Evolutionary conservation across 1,140 invertebrate genomes (phyloP).

Genomic region (Aphelinus certus): DNA sequence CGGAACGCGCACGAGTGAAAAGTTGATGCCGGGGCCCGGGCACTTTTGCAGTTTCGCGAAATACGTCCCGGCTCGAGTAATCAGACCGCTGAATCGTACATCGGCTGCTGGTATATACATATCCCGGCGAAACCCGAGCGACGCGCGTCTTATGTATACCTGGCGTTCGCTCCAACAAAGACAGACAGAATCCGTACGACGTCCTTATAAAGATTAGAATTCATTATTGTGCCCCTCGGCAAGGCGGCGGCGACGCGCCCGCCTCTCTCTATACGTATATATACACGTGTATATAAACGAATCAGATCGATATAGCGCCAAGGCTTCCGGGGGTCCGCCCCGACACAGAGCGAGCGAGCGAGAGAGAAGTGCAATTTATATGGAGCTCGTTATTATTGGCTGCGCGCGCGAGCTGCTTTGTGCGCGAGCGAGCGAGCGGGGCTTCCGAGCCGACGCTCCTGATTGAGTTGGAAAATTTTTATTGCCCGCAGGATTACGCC

Average conservation of each 20-base stretch:
- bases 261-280: no score
- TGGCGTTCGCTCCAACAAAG: slow-evolving; percentile 5
- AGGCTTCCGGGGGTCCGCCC: background rate
- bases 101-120: no score
- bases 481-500: background rate
- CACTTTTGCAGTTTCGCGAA: slow-evolving; percentile 51
- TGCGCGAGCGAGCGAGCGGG: background rate
- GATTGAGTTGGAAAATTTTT: slow-evolving; percentile 21
- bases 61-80: slow-evolving; percentile 46
- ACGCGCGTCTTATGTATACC: background rate
- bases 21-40: slow-evolving; percentile 27
- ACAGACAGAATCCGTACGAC: slow-evolving; percentile 27
- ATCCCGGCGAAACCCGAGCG: slow-evolving; percentile 42
- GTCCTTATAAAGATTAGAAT: slow-evolving; percentile 35
- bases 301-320: slow-evolving; percentile 17
- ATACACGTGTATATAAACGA: background rate
- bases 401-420: background rate
- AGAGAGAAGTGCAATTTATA: background rate
- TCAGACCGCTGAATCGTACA: slow-evolving; percentile 11
- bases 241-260: background rate
- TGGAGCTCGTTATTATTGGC: background rate
- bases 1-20: slow-evolving; percentile 45
- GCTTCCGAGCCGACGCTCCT: background rate
- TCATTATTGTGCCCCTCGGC: slow-evolving; percentile 25
- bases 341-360: background rate